Conservation (phyloP, 2,888 invertebrate species). For the Diaprepes abbreviatus region DNA sequence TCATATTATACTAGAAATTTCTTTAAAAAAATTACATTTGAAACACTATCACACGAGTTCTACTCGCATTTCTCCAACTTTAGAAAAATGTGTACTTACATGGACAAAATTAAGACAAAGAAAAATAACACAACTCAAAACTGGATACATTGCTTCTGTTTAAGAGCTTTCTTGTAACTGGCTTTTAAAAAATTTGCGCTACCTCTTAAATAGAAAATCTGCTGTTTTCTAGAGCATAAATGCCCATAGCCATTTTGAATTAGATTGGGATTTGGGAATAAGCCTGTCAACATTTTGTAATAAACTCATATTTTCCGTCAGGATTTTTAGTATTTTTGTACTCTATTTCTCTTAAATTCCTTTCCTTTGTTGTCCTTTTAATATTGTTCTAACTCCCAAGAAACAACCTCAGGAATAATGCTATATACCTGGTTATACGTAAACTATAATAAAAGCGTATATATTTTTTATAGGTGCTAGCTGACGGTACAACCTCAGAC, state of each 20-base stretch:
- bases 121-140: conserved; percentile 36
- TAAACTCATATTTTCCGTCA: conserved; percentile 32
- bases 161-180: conserved; percentile 7
- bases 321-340: conserved; percentile 18
- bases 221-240: conserved; percentile 63
- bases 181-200: conserved; percentile 16
- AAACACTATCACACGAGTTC: no score
- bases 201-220: conserved; percentile 50
- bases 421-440: background rate
- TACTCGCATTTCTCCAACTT: no score
- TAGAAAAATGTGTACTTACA: conserved; percentile 53
- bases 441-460: background rate
- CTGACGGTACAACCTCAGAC: conserved; percentile 25
- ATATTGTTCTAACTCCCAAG: conserved; percentile 18
- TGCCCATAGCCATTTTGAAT: conserved; percentile 61
- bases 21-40: no score
- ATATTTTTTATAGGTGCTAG: conserved; percentile 37
- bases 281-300: conserved; percentile 48
- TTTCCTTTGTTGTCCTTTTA: conserved; percentile 11
- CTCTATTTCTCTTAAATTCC: conserved; percentile 15
- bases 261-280: conserved; percentile 65
- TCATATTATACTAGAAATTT: no score
- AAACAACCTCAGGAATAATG: background rate
- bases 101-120: conserved; percentile 47
- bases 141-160: conserved; percentile 22